Base-by-base conservation (phyloP, 2,888 invertebrate genomes). In the Pyralis farinalis region DNA sequence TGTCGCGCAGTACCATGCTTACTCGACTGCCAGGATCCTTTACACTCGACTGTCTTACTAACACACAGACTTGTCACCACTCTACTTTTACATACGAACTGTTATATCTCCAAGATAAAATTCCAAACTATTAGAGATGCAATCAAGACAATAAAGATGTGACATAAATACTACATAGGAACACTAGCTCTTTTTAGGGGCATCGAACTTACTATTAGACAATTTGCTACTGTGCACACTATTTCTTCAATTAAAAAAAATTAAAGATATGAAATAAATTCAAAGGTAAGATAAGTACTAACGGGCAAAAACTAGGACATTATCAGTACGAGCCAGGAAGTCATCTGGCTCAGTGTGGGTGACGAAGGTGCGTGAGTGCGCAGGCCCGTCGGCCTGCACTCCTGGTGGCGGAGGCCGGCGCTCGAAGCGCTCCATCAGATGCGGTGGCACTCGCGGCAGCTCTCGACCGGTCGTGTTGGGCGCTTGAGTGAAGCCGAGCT, bases 251-350 rank as follows among this genome's bases (percentile, higher is more conserved):
- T 11, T 3, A 11, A 16, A 16, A 9, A 1, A 1, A 16, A 8
- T 16, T n/a, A 16, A n/a, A 12, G 7, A 7, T 6, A 16, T 16
- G 2, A 3, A 12, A 10, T 7, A 22, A 7, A 34, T 22, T 11
- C 6, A 11, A 22, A 34, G 22, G 10, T 25, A 12, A 25, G 11
- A 29, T 69, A 63, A 58, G 75, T 90, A 90, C 91, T 91, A 90
- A 91, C 90, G 93, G 64, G 93, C 93, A 83, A 94, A 94, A 55
- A 92, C 91, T 74, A 93, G 81, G 61, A 94, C 90, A 66, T 91
- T 92, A 71, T 93, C 91, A 46, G 93, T 92, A 63, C 91, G 91
- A 55, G 92, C 91, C 63, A 92, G 91, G 81, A 91, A 93, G 72
- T 93, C 92, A 64, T 93, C 93, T 50, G 72, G 91, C 89, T 74